Conservation (phyloP, 2,113 vertebrate genomes). For the Aegypius monachus region DNA sequence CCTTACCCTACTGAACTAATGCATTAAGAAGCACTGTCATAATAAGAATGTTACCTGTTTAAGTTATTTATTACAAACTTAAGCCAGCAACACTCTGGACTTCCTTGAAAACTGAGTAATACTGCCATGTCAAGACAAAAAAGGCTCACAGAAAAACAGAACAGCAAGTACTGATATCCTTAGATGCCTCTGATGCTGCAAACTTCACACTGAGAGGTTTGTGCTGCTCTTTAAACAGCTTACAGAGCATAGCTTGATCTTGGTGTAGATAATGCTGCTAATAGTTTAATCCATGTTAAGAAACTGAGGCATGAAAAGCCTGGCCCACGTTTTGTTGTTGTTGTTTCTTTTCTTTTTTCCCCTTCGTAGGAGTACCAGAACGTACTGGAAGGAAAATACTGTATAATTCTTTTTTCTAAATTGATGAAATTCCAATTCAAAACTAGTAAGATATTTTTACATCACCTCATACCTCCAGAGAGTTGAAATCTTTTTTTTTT, state of each 20-base stretch:
- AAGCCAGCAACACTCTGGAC: background rate
- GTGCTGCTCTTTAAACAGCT: background rate
- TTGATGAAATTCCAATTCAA: background rate
- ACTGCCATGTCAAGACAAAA: background rate
- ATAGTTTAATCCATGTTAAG: background rate
- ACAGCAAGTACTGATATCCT: background rate
- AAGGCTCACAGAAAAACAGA: background rate
- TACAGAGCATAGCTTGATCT: background rate
- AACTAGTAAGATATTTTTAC: background rate
- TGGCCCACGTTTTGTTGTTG: fast-evolving
- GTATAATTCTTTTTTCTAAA: background rate
- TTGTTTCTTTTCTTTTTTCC: background rate
- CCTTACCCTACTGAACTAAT: background rate
- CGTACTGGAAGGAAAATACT: background rate
- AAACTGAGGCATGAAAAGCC: background rate
- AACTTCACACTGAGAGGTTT: background rate
- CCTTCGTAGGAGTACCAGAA: background rate
- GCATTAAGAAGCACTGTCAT: background rate
- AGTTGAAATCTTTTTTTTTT: background rate
- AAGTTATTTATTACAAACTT: background rate
- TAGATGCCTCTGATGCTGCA: background rate
- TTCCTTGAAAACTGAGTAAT: background rate
- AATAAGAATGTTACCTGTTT: background rate
- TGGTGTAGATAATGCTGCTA: background rate
- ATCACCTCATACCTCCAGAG: background rate